Conservation (phyloP, 2,797 vertebrate species). For the Ctenosaura bakeri region DNA sequence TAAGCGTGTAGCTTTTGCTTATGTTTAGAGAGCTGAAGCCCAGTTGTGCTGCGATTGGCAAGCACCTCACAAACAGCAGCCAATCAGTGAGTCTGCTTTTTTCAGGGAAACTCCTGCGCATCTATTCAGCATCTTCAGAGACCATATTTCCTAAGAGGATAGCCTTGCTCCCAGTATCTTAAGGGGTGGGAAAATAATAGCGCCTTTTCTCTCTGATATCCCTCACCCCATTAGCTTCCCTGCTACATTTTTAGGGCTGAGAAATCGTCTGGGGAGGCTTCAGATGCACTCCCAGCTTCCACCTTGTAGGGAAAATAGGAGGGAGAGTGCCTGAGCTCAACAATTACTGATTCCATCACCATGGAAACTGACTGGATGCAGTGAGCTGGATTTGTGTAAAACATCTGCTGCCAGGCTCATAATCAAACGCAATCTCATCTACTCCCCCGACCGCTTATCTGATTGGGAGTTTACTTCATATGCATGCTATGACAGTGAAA, state of each 20-base stretch:
- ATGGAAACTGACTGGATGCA: slow-evolving; percentile 98
- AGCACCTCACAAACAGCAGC: slow-evolving; percentile 79
- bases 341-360: slow-evolving; percentile 94
- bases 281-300: slow-evolving; percentile 80
- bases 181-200: slow-evolving; percentile 20
- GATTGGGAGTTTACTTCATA: slow-evolving; percentile 46
- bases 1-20: slow-evolving; percentile 90
- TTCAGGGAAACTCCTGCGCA: slow-evolving; percentile 87
- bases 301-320: slow-evolving; percentile 81
- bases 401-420: slow-evolving; percentile 87
- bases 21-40: slow-evolving; percentile 90
- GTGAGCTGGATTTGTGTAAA: slow-evolving; percentile 87
- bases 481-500: slow-evolving; percentile 30
- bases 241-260: slow-evolving; percentile 68
- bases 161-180: slow-evolving; percentile 65
- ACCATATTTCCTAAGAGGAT: slow-evolving; percentile 75
- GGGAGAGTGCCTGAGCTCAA: slow-evolving; percentile 80
- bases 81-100: slow-evolving; percentile 85
- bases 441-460: slow-evolving; percentile 63
- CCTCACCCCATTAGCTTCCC: not conserved
- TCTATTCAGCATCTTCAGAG: slow-evolving; percentile 81
- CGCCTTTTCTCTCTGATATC: slow-evolving; percentile 38
- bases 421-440: slow-evolving; percentile 82
- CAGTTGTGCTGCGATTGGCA: slow-evolving; percentile 89
- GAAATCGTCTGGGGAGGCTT: slow-evolving; percentile 61